phyloP scores from a whole-genome alignment of 2,113 vertebrate genomes.

The Xiphorhynchus elegans region DNA sequence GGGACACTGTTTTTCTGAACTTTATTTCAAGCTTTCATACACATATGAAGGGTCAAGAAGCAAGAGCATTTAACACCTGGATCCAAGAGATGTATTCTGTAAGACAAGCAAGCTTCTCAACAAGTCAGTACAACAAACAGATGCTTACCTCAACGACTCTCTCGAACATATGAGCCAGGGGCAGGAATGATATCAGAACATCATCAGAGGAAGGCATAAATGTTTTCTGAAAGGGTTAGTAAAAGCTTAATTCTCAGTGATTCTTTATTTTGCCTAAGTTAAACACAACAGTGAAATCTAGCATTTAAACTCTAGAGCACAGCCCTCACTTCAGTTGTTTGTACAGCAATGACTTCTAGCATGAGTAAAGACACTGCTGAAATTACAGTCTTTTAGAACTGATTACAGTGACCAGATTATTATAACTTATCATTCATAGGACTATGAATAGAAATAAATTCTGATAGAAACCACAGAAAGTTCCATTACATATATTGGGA shows the following conservation, averaged over 20 bases:
- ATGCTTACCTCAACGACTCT: conserved; percentile 89
- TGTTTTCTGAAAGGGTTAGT: conserved; percentile 73
- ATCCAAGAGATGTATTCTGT: conserved; percentile 56
- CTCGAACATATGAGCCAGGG: conserved; percentile 98
- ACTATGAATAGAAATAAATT: neutral
- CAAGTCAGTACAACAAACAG: neutral
- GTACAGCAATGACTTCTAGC: neutral
- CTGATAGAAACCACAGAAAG: neutral
- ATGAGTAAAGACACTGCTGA: neutral
- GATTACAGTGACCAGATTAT: neutral
- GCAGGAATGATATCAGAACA: conserved; percentile 92
- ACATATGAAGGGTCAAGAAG: conserved; percentile 82
- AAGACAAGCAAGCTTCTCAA: conserved; percentile 56
- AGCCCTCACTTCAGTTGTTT: neutral
- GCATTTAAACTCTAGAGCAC: neutral
- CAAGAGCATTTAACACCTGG: conserved; percentile 72
- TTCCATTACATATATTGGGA: neutral
- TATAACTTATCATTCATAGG: neutral
- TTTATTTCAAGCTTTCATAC: conserved; percentile 81
- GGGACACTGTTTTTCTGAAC: neutral
- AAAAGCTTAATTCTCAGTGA: neutral
- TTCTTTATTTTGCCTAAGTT: neutral
- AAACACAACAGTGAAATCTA: neutral
- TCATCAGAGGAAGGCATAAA: conserved; percentile 77
- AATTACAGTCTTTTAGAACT: neutral